Conservation (phyloP, 2,888 invertebrate species). For the Pandemis heparana region DNA sequence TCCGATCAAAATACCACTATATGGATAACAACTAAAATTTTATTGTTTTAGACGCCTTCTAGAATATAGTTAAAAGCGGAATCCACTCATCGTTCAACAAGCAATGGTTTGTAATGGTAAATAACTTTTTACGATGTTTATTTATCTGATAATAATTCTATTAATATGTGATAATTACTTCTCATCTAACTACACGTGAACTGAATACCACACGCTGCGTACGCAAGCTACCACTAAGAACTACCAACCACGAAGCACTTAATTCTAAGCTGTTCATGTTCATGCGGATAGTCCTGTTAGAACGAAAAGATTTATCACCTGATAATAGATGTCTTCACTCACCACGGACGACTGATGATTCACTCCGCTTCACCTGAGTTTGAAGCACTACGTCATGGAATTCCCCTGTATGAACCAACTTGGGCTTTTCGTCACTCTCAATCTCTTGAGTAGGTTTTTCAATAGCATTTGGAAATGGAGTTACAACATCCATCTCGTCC, state of each 20-base stretch:
- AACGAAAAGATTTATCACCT: conserved; percentile 82
- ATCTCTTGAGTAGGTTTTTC: conserved; percentile 47
- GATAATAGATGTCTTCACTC: conserved; percentile 85
- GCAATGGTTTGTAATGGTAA: not conserved
- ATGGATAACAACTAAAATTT: not conserved
- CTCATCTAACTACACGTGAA: conserved; percentile 35
- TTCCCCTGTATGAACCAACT: conserved; percentile 81
- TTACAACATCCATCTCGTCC: conserved; percentile 77
- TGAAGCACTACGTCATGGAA: conserved; percentile 82
- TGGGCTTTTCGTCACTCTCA: conserved; percentile 50
- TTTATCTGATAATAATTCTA: not conserved
- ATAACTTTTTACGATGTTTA: not conserved
- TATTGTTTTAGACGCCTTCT: not conserved
- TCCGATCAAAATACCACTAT: not conserved
- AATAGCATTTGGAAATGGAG: conserved; percentile 58
- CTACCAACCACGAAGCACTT: conserved; percentile 52
- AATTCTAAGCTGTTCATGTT: conserved; percentile 72
- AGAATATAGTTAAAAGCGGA: not conserved
- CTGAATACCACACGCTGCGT: conserved; percentile 47
- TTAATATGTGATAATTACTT: conserved; percentile 2
- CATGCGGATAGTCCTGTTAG: conserved; percentile 78
- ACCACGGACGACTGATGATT: conserved; percentile 81
- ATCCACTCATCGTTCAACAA: not conserved
- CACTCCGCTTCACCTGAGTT: conserved; percentile 75
- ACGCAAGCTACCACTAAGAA: conserved; percentile 51